Evolutionary conservation across 2,797 vertebrate species (phyloP), one percentile per base, ranked within the genome.

Genomic region (Megaceryle alcyon): DNA sequence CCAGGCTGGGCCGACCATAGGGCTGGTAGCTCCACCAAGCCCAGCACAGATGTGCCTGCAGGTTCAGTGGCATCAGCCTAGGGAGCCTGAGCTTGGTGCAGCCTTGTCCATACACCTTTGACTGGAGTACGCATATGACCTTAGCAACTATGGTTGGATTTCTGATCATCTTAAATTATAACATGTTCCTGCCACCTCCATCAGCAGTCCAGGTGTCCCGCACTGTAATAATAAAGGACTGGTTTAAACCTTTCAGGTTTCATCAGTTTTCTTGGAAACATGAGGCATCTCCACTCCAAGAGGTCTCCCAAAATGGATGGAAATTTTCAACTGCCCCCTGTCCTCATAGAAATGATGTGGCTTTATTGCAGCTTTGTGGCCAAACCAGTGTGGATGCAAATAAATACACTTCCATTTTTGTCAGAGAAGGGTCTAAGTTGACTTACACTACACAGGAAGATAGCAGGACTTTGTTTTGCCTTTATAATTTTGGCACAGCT

Each of bases 401-500:
- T 63, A 92, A 92, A 72, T 44, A 63, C 16, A 84, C 31, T 16
- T 73, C 64, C 44, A 6, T 18, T 86, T 63, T 69, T 91, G 59
- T 59, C 77, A 92, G 72, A 48, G 51, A 66, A 79, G 57, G 9
- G 44, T 69, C 81, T 86, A 1, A 56, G 59, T 65, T 95, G 83
- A 69, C 35, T 79, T 88, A 41, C 39, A 14, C 44, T 35, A 25
- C 46, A 56, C 20, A 56, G 68, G 77, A 88, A 88, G 56, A 80
- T 14, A 80, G 59, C 78, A 85, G 73, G 25, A 23, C 53, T 90
- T 88, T 88, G 63, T 35, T 90, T 77, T 89, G 48, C 56, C 26
- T 77, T 70, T 48, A 44, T 60, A 59, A 39, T 53, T 89, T 95
- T 92, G 90, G 90, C 86, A 66, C 31, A 69, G 75, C 48, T 96